Base-by-base conservation (phyloP, 1,140 invertebrate species). In the Euwallacea similis region DNA sequence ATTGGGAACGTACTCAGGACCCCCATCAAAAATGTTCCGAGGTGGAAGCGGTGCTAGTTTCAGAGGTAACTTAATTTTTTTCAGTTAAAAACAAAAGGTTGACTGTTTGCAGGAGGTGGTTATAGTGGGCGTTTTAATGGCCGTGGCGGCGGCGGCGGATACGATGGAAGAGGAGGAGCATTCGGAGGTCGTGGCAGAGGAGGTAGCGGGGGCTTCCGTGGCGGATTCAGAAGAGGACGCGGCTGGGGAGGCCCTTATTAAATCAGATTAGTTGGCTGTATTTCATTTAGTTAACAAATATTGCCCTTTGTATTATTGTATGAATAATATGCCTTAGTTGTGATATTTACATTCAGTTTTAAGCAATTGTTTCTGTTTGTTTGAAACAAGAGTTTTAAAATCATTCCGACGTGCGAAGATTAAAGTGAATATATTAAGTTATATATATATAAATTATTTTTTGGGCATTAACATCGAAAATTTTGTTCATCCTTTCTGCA, bases 21-120 rank as follows among this genome's bases (percentile, higher is more conserved):
- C 78, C 11, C 77, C 80, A 46, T 71, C 79, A 0, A 83, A 84
- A 73, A 78, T 79, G 66, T 75, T 76, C 61, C 75, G 83, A 41
- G 76, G 78, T 16, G 75, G 76, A 76, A 68, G 79, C 15, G 72
- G 75, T 10, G 72, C 65, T 4, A 75, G 74, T 42, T 65, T 73
- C 59, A 63, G 73, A 67, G 69, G 73, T 63, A 61, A 55, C 8
- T 70, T n/a, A n/a, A 62, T 42, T 61, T 53, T 10, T 42, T 7
- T 11, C 3, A 7, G 33, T 42, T 61, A n/a, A 10, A 4, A 42
- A 61, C 33, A n/a, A 67, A 72, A 46, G 65, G 70, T 66, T 72
- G 74, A 46, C 55, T 66, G 56, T 64, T 66, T 63, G 73, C 71
- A 42, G 58, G 62, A n/a, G 59, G 59, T 11, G 33, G 59, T 42